Evolutionary conservation across 1,140 invertebrate species (phyloP), one percentile per base, ranked within the genome.

Genomic region (Planococcus citri): DNA sequence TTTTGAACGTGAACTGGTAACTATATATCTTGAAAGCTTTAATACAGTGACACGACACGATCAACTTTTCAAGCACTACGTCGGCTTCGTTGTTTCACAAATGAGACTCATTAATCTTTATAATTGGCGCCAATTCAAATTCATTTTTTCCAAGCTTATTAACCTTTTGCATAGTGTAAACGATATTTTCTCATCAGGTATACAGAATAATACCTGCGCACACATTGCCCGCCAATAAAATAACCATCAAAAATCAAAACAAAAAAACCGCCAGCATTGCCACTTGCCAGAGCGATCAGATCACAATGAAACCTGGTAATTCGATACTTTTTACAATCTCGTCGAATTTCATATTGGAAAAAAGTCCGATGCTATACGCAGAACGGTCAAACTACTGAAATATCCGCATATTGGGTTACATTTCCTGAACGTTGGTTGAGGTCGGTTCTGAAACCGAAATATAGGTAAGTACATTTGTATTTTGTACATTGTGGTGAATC

Each of bases 41-140:
- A 14, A 51, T 51, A 51, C 41, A 20, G 41, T 51, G 41, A 51
- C 41, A 20, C 10, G n/a, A 51, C 41, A 20, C n/a, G 41, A 51
- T 51, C 41, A 51, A 51, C 12, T 51, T 51, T 51, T 51, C 41
- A 51, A 51, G n/a, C 41, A 51, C 12, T 33, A 33, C 29, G 29
- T 51, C 41, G 41, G 12, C n/a, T 51, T 51, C 41, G 41, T 51
- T 51, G 41, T 51, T 51, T 51, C n/a, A 51, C 41, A 51, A 51
- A 51, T 51, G 41, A 51, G 41, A 14, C 41, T 51, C 41, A 51
- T 51, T 51, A 51, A 51, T 51, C 41, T 51, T 51, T 51, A 51
- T 51, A 51, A 51, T 51, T 51, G 41, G 41, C 41, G 41, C 12
- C 41, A 17, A 51, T 51, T 51, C 41, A 51, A 51, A 51, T 51